These are phyloP conservation scores for Petrocephalus sullivani DNA, from an alignment of 2,797 vertebrate species.

Conservation along the genomic window DNA sequence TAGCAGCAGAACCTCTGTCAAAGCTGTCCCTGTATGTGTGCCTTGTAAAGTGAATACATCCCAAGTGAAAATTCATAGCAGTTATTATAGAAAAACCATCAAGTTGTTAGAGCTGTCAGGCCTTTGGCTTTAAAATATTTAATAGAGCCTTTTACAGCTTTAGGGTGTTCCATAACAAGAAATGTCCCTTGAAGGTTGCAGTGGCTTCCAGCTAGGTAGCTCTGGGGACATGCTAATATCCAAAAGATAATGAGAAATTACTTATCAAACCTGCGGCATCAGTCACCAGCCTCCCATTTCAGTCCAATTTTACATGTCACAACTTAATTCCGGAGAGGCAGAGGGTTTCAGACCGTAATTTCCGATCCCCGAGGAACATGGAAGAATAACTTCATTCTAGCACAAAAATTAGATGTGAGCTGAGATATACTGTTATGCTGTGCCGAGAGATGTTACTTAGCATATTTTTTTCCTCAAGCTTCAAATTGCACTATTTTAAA, in stretches of 20 bases:
- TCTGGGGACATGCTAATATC: slow-evolving; percentile 56
- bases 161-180: slow-evolving; percentile 70
- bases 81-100: slow-evolving; percentile 39
- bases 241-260: slow-evolving; percentile 69
- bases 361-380: slow-evolving; percentile 22
- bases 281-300: slow-evolving; percentile 40
- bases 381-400: slow-evolving; percentile 21
- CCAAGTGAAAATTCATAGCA: slow-evolving; percentile 33
- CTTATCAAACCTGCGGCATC: slow-evolving; percentile 60
- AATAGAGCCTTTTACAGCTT: slow-evolving; percentile 60
- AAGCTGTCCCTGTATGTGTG: not conserved
- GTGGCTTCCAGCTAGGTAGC: slow-evolving; percentile 55
- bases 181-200: slow-evolving; percentile 55
- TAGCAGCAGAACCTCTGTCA: not conserved
- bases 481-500: slow-evolving; percentile 17
- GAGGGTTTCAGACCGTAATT: slow-evolving; percentile 38
- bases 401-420: slow-evolving; percentile 23
- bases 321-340: slow-evolving; percentile 36
- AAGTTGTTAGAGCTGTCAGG: slow-evolving; percentile 53
- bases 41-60: slow-evolving; percentile 14
- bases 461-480: slow-evolving; percentile 33
- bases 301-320: slow-evolving; percentile 35
- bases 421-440: slow-evolving; percentile 25
- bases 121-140: slow-evolving; percentile 40
- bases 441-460: slow-evolving; percentile 35